phyloP scores from a whole-genome alignment of 2,797 vertebrate species.

The Falco columbarius region DNA sequence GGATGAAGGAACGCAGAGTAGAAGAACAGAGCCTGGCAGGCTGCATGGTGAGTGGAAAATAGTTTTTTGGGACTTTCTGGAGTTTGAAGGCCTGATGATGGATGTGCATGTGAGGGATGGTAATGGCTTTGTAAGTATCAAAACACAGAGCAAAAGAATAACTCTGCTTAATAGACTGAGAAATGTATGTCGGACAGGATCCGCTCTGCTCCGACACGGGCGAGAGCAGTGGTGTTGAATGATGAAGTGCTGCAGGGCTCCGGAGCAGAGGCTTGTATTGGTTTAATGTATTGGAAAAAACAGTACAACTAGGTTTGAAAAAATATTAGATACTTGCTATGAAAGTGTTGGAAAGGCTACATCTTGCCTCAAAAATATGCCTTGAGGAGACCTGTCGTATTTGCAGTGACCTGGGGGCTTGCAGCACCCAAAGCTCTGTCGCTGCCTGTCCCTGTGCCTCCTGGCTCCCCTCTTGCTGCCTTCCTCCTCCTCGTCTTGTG shows the following conservation, averaged over 20 bases:
- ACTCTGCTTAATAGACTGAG: slow-evolving; percentile 27
- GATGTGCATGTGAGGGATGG: slow-evolving; percentile 47
- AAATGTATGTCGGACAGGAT: not conserved
- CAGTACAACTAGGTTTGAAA: not conserved
- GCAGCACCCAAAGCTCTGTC: not conserved
- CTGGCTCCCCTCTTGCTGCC: not conserved
- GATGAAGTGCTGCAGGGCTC: slow-evolving; percentile 2
- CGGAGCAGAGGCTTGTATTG: not conserved
- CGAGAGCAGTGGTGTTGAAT: not conserved
- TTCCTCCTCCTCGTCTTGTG: not conserved
- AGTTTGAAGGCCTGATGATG: slow-evolving; percentile 49
- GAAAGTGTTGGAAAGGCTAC: not conserved
- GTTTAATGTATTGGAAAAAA: not conserved
- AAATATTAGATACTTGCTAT: not conserved
- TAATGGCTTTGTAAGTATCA: slow-evolving; percentile 59
- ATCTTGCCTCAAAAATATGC: not conserved
- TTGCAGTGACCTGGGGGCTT: not conserved
- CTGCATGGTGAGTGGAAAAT: slow-evolving; percentile 63
- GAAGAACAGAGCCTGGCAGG: slow-evolving; percentile 70
- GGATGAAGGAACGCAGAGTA: slow-evolving; percentile 48
- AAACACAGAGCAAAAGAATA: slow-evolving; percentile 34
- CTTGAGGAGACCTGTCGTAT: fast-evolving
- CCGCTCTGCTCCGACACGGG: not conserved
- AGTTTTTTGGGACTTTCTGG: slow-evolving; percentile 22
- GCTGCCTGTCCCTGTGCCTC: not conserved